A percentile compares a stretch with the other conserved stretches of the same genome.
These are phyloP conservation scores for Chrysopa pallens DNA, from an alignment of 1,140 invertebrate genomes.

Conservation along the genomic window DNA sequence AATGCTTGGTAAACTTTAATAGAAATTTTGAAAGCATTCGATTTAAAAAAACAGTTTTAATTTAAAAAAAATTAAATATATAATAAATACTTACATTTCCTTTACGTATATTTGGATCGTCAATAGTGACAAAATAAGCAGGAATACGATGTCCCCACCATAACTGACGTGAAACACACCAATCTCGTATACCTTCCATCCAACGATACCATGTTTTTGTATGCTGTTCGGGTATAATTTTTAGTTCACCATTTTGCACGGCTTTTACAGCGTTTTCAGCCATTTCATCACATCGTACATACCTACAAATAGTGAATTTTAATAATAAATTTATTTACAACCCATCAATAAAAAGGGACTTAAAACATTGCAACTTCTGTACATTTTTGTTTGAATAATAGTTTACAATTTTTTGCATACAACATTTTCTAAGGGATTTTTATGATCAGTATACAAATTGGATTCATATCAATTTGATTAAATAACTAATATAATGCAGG, in stretches of 20 bases:
- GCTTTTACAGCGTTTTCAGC: conserved; percentile 58
- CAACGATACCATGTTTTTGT: conserved; percentile 90
- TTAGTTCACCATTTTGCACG: conserved; percentile 68
- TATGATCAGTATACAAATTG: too few species aligned
- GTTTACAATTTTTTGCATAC: too few species aligned
- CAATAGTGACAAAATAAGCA: conserved; percentile 71
- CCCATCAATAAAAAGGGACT: too few species aligned
- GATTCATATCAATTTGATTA: too few species aligned
- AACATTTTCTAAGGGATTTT: too few species aligned
- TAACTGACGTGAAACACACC: conserved; percentile 92
- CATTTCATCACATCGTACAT: conserved; percentile 66
- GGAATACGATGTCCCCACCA: conserved; percentile 99
- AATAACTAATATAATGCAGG: too few species aligned
- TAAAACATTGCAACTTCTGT: too few species aligned
- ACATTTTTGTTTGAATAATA: too few species aligned
- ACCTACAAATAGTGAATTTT: too few species aligned
- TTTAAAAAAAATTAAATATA: not conserved
- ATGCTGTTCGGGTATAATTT: conserved; percentile 85
- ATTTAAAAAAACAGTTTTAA: not conserved
- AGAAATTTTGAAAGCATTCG: too few species aligned
- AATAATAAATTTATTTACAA: too few species aligned
- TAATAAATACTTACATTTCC: not conserved
- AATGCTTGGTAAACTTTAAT: too few species aligned
- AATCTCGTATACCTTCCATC: conserved; percentile 81
- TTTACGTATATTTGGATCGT: conserved; percentile 16